Base-by-base conservation (phyloP, 1,140 invertebrate genomes). In the Drosophila neocordata region DNA sequence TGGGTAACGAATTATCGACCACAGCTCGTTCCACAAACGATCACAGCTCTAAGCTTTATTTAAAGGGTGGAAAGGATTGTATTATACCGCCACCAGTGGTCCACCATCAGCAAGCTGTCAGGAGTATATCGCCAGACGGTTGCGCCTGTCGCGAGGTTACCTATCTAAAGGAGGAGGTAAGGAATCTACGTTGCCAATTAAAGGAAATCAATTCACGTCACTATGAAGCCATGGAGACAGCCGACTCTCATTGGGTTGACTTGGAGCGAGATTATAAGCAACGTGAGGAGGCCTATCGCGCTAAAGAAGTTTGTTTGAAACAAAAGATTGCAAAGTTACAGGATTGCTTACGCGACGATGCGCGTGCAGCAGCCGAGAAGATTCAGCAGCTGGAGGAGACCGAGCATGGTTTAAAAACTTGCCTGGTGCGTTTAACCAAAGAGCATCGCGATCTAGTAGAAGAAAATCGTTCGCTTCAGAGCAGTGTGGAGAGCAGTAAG, bases 241-340 rank as follows among this genome's bases (percentile, higher is more conserved):
- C 95, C 1, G 96, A 96, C 59, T 93, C 95, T 51, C 94, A 96
- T 88, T 95, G 95, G 93, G 94, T 94, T 0, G 94, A 95, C 44
- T 93, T 95, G 91, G 95, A 96, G 75, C 92, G 92, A 1, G 93
- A 94, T 0, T 95, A 95, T 69, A 94, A 95, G 87, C 92, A 92
- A 80, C 93, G 92, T 66, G 93, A 94, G 56, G 91, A 93, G 57
- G 92, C 93, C 13, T 92, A 92, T 11, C 91, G 92, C 15, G 69
- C 89, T 41, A 91, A 91, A 44, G 90, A 92, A 70, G 52, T 67
- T 12, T 78, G 68, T 15, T 71, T 92, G 0, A 90, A 91, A 61
- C 77, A 85, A 41, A 92, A 92, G 69, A 92, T 90, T 38, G 60
- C 71, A 41, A 74, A 80, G 63, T 67, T 92, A 22, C 90, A 92